Evolutionary conservation across 2,113 vertebrate genomes (phyloP), one percentile per base, ranked within the genome.

Genomic region (Oxygymnocypris stewartii): DNA sequence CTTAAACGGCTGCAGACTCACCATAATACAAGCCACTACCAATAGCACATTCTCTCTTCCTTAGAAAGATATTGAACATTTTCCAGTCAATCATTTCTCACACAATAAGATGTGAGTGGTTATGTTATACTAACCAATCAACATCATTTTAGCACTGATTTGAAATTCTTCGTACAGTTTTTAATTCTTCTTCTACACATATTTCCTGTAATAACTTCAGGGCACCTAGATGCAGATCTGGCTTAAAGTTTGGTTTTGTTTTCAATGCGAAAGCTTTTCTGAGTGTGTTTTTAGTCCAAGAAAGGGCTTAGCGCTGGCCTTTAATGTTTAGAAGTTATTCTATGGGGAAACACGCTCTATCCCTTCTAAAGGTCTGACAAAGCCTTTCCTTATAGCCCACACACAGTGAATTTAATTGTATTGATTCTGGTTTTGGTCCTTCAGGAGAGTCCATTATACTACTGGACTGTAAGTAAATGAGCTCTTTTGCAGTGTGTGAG

Each of bases 401-500:
- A 51, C 63, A 42, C 10, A 1, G 23, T 74, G 44, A 25, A 69
- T 31, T 84, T 79, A 63, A 67, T 86, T 65, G 3, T 42, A 49
- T 73, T 28, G 28, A 63, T 73, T 44, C 31, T 54, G 35, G 10
- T 61, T 82, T 77, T 16, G 59, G 20, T 65, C 28, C 74, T 71
- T n/a, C 71, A 79, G 23, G 37, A 86, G 77, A 79, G 84, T 67
- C 20, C 84, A 9, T 67, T 69, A 59, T 49, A 82, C 59, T 31
- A 49, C 61, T 67, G 23, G 69, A 69, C 79, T 40, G 23, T 42
- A 69, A 59, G 37, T 84, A 51, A 77, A 63, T 76, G 75, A 76
- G 35, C 37, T 31, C 14, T 37, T 79, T 79, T 79, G 73, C 23
- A 49, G 59, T 67, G 75, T 73, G 86, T 4, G 18, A 12, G 84